Base-by-base conservation (phyloP, 2,888 invertebrate genomes). In the Rapana venosa region DNA sequence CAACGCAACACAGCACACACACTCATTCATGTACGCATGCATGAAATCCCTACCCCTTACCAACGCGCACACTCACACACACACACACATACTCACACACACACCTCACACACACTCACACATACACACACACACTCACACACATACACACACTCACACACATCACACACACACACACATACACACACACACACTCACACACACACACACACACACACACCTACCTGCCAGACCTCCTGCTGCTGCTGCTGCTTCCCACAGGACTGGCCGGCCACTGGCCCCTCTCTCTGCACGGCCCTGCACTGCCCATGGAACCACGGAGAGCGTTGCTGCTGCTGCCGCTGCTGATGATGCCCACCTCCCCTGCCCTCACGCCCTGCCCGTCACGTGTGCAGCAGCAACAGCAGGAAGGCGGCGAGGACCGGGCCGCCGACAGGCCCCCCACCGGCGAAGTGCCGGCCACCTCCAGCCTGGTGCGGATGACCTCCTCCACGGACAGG, bases 401-500 rank as follows among this genome's bases (percentile, higher is more conserved):
- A n/a, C n/a, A n/a, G 47, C n/a, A n/a, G n/a, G n/a, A n/a, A 70
- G 74, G 30, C 13, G 74, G 13, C 8, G 74, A 13, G 74, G 74
- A n/a, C 30, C 2, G 26, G 26, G 74, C 74, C 26, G n/a, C n/a
- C 11, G 17, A 26, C 47, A 2, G 47, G 47, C 47, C 47, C 20
- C 74, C 47, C 35, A 32, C 35, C 70, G 1, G 77, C 13, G 77
- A n/a, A 1, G 61, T 15, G n/a, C 61, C 30, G 22, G 81, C 81
- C 1, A 47, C 36, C 30, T 89, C 85, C 84, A 89, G 36, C 36
- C 85, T 35, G 20, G 15, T 61, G 32, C 85, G 89, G 26, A 89
- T 85, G 74, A 89, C 88, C 11, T 86, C 85, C 32, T 89, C 88
- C 5, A 74, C 66, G 32, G 84, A 70, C 36, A 86, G 47, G 26